These are phyloP conservation scores for Hypercompe scribonia DNA, from an alignment of 2,888 invertebrate species.

Conservation along the genomic window DNA sequence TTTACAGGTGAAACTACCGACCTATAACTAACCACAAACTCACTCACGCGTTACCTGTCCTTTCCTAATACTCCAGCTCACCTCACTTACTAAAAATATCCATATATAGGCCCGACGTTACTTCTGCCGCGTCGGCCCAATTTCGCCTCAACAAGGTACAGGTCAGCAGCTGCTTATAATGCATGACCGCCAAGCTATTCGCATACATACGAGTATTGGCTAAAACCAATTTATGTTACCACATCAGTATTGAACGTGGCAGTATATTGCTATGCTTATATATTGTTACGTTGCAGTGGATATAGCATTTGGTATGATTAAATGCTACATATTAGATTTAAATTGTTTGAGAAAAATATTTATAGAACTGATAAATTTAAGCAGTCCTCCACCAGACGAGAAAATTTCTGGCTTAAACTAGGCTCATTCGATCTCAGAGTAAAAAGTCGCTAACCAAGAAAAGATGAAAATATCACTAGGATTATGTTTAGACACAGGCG, in stretches of 20 bases:
- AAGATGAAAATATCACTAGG: too few relatives aligned
- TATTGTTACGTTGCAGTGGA: not conserved
- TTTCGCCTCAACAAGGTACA: constrained; percentile 38
- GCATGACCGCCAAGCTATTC: constrained; percentile 60
- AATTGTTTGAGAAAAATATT: not conserved
- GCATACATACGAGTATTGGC: constrained; percentile 53
- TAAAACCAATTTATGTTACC: constrained; percentile 61
- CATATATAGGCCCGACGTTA: not conserved
- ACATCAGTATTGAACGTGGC: constrained; percentile 21
- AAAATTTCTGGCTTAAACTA: too few relatives aligned
- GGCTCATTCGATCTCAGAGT: too few relatives aligned
- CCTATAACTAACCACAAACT: not conserved
- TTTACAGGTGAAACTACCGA: not conserved
- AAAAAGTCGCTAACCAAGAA: too few relatives aligned
- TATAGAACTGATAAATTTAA: not conserved
- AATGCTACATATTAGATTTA: not conserved
- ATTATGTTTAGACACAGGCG: too few relatives aligned
- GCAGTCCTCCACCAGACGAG: too few relatives aligned
- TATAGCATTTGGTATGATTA: not conserved
- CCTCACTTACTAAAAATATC: not conserved
- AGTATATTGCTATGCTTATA: constrained; percentile 10
- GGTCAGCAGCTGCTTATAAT: constrained; percentile 64
- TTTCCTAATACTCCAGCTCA: not conserved
- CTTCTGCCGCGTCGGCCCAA: constrained; percentile 27
- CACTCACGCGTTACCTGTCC: not conserved